Evolutionary conservation across 2,797 vertebrate species (phyloP), one percentile per base, ranked within the genome.

Genomic region (Acanthurus leucopareius): DNA sequence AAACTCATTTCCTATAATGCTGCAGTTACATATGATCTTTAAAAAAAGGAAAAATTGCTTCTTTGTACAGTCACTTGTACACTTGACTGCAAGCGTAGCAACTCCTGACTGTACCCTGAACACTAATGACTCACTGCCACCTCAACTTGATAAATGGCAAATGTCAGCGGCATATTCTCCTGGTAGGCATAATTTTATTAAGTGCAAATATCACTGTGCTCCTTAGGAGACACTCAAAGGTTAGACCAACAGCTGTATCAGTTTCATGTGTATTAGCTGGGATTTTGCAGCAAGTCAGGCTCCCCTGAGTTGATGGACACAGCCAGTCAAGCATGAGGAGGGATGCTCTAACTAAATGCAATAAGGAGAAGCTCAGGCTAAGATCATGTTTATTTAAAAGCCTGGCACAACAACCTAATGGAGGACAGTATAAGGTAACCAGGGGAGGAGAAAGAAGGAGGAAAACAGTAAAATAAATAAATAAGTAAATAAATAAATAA

Each of bases 171-270:
- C 90, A 92, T 95, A 95, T 96, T 95, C 95, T 96, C 96, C 95
- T 95, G 95, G 94, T 95, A 94, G 94, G 95, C 95, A 96, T 96
- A 94, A 96, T 96, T 96, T 94, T 95, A 96, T 96, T 94, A 96
- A 95, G 95, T 94, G 96, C 95, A 96, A 96, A 96, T 96, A 96
- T 96, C 95, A 96, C 94, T 88, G 92, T 91, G 94, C 95, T 95
- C 95, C 95, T 96, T 95, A 94, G 94, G 95, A 96, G 95, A 96
- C 91, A 83, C 92, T 92, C 91, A 95, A 96, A 96, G 95, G 95
- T 96, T 96, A 96, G 86, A 91, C 90, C 93, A 95, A 93, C 95
- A 95, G 95, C 96, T 95, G 94, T 91, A 95, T 93, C 93, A 91
- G 93, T 93, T 95, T 95, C 83, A 86, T 94, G 94, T 94, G 94